phyloP scores from a whole-genome alignment of 2,797 vertebrate genomes.

The Poeciliopsis turneri region DNA sequence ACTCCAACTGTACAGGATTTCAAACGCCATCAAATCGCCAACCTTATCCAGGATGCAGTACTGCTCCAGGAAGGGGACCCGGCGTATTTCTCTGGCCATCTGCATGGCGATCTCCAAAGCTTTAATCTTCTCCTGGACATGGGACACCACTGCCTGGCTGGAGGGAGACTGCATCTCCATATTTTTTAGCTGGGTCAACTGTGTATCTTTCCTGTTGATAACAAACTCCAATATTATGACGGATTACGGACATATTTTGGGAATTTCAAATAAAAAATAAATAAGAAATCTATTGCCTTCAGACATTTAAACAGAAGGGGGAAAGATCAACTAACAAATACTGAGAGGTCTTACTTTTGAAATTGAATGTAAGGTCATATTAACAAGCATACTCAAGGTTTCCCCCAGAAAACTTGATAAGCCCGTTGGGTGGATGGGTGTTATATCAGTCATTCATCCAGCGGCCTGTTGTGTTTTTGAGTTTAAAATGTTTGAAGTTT shows the following conservation, averaged over 20 bases:
- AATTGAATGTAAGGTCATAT: not conserved
- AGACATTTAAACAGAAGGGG: not conserved
- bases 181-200: conserved; percentile 56
- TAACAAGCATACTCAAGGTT: not conserved
- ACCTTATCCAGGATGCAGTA: conserved; percentile 74
- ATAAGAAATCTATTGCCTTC: not conserved
- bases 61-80: conserved; percentile 66
- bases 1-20: not conserved
- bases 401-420: no score
- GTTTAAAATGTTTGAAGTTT: no score
- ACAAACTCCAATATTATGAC: not conserved
- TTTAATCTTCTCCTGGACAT: conserved; percentile 60
- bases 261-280: not conserved
- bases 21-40: not conserved
- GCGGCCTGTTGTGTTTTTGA: no score
- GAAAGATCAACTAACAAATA: not conserved
- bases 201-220: conserved; percentile 57
- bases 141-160: conserved; percentile 29
- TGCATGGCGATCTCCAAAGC: conserved; percentile 66
- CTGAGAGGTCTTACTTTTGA: no score
- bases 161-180: conserved; percentile 55
- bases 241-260: not conserved
- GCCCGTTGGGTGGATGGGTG: no score
- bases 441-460: no score
- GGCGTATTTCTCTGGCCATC: conserved; percentile 70